Evolutionary conservation across 2,113 vertebrate species (phyloP).

Genomic region (Bolborhynchus lineola): DNA sequence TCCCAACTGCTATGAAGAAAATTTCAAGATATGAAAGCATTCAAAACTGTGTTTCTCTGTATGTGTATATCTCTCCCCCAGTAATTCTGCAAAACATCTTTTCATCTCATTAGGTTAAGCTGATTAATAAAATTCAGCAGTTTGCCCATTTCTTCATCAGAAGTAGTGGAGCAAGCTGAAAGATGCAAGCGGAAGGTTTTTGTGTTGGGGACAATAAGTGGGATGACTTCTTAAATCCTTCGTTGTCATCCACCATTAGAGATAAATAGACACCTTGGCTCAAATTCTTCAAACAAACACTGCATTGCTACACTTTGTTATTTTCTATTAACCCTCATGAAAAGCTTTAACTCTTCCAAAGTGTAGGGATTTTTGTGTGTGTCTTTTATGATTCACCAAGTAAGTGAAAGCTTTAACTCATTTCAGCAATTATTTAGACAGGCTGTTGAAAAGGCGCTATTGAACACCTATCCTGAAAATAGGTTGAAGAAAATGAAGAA

Average conservation of each 20-base stretch:
- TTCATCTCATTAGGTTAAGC: constrained; percentile 96
- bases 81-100: constrained; percentile 78
- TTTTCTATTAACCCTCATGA: constrained; percentile 48
- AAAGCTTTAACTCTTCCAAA: constrained; percentile 39
- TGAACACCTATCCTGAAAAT: background rate
- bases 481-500: background rate
- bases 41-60: background rate
- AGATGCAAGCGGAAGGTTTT: constrained; percentile 82
- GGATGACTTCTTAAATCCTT: constrained; percentile 85
- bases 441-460: constrained; percentile 20
- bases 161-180: constrained; percentile 75
- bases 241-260: constrained; percentile 76
- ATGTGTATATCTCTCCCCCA: background rate
- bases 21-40: constrained; percentile 28
- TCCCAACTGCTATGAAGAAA: background rate
- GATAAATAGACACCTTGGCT: constrained; percentile 72
- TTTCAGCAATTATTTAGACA: constrained; percentile 48
- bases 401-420: constrained; percentile 28
- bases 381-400: constrained; percentile 21
- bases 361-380: background rate
- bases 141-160: constrained; percentile 76
- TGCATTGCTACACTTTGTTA: constrained; percentile 41
- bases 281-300: constrained; percentile 62
- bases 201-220: constrained; percentile 88
- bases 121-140: constrained; percentile 94